Conservation (phyloP, 2,888 invertebrate species). For the Tridacna gigas region DNA sequence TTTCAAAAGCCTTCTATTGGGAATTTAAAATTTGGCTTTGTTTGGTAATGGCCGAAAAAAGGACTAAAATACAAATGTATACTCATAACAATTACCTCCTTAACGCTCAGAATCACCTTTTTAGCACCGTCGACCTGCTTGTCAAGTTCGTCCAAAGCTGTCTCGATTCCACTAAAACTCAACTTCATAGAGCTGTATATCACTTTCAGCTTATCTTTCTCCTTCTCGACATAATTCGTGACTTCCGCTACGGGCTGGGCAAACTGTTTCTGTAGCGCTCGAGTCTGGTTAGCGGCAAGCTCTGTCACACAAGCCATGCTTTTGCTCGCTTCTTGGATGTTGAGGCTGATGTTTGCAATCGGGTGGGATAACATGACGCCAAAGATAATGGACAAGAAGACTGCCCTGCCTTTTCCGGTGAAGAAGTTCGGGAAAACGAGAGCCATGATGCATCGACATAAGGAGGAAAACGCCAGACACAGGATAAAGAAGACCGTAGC, state of each 20-base stretch:
- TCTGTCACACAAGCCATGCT: slow-evolving; percentile 68
- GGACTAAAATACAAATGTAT: background rate
- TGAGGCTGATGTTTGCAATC: slow-evolving; percentile 64
- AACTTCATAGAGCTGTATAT: slow-evolving; percentile 26
- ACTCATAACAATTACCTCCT: slow-evolving; percentile 23
- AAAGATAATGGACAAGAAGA: slow-evolving; percentile 66
- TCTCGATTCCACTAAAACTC: slow-evolving; percentile 24
- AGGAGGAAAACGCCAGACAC: slow-evolving; percentile 57
- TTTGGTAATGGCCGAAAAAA: no score
- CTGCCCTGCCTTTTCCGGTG: slow-evolving; percentile 64
- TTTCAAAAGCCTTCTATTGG: no score
- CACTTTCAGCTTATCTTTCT: slow-evolving; percentile 26
- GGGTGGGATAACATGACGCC: slow-evolving; percentile 62
- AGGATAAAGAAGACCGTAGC: slow-evolving; percentile 55
- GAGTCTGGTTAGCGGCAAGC: slow-evolving; percentile 63
- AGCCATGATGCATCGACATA: slow-evolving; percentile 60
- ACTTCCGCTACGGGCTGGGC: slow-evolving; percentile 48
- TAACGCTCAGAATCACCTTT: slow-evolving; percentile 15
- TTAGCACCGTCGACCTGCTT: slow-evolving; percentile 31
- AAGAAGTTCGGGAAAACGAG: slow-evolving; percentile 65
- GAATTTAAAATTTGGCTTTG: no score
- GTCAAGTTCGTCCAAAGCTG: slow-evolving; percentile 19
- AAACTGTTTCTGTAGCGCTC: slow-evolving; percentile 42
- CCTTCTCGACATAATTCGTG: slow-evolving; percentile 27
- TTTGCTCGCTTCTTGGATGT: slow-evolving; percentile 62